Evolutionary conservation across 2,888 invertebrate species (phyloP).

Genomic region (Amphipoea lucens): DNA sequence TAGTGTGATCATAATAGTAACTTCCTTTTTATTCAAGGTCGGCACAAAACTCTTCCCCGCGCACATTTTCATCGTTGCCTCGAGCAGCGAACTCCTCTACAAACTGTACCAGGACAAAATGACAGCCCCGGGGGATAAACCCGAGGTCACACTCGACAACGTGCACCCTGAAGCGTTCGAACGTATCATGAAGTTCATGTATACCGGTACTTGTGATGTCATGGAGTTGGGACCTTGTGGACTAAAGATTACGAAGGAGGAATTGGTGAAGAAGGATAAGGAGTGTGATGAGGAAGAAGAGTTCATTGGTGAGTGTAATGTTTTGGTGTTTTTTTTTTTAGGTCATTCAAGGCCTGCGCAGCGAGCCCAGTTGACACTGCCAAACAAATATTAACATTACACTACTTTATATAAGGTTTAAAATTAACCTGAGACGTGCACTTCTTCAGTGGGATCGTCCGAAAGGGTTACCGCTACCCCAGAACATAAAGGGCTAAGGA

Average conservation of each 20-base stretch:
- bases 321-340: no score
- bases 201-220: conserved; percentile 92
- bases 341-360: no score
- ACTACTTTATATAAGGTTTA: no score
- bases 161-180: conserved; percentile 92
- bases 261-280: conserved; percentile 80
- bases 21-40: conserved; percentile 81
- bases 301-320: conserved; percentile 76
- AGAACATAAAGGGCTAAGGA: no score
- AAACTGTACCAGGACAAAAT: conserved; percentile 87
- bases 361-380: no score
- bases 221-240: conserved; percentile 88
- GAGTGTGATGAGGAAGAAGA: conserved; percentile 75
- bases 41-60: conserved; percentile 91
- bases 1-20: no score
- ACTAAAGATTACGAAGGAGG: conserved; percentile 86
- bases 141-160: conserved; percentile 87
- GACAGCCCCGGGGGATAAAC: conserved; percentile 75
- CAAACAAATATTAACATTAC: no score
- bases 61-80: conserved; percentile 93
- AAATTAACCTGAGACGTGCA: no score
- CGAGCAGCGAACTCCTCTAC: conserved; percentile 91
- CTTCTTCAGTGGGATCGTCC: no score
- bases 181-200: conserved; percentile 92
- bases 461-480: no score